Conservation (phyloP, 2,797 vertebrate genomes). For the Nannoperca australis region DNA sequence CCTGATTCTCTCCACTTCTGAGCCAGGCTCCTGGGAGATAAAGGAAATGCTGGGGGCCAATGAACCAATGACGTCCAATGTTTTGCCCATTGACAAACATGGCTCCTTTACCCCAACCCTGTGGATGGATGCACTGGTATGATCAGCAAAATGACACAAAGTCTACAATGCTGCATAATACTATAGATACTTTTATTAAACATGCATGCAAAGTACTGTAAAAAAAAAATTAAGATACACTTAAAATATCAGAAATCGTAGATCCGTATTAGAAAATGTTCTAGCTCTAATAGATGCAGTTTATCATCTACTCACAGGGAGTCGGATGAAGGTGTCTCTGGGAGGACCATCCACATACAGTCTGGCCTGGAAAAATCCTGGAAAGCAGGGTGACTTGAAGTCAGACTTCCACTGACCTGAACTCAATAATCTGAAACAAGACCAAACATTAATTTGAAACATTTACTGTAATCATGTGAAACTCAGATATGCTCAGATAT, state of each 20-base stretch:
- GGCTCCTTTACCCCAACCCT: constrained; percentile 94
- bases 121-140: constrained; percentile 20
- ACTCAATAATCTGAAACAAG: constrained; percentile 79
- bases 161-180: not conserved
- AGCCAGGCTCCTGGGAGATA: constrained; percentile 93
- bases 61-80: constrained; percentile 93
- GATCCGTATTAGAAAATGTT: not conserved
- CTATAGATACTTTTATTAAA: not conserved
- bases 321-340: constrained; percentile 90
- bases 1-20: constrained; percentile 89
- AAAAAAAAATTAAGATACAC: not conserved
- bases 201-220: not conserved
- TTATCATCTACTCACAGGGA: constrained; percentile 81
- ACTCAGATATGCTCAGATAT: not conserved
- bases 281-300: not conserved
- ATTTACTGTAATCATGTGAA: not conserved
- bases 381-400: constrained; percentile 74
- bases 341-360: constrained; percentile 83
- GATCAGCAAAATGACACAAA: constrained; percentile 7
- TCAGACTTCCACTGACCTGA: constrained; percentile 81
- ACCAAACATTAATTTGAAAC: constrained; percentile 24
- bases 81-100: constrained; percentile 92
- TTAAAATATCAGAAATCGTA: not conserved
- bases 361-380: constrained; percentile 88
- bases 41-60: constrained; percentile 92